phyloP scores from a whole-genome alignment of 2,888 invertebrate genomes.

The Rotaria magnacalcarata region DNA sequence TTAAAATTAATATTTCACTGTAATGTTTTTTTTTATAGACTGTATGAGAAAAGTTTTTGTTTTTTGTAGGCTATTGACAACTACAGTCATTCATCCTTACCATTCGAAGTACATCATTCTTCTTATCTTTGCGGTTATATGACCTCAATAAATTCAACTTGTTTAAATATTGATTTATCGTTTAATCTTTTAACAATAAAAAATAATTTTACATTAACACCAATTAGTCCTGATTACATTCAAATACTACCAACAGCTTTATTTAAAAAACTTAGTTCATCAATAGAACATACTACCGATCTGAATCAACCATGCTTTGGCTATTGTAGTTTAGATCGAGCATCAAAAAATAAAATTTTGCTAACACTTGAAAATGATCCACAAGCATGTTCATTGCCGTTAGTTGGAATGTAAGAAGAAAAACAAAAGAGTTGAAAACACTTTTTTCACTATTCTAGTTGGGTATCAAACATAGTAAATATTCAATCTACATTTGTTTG shows the following conservation, averaged over 20 bases:
- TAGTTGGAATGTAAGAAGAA: constrained; percentile 57
- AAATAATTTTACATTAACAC: constrained; percentile 51
- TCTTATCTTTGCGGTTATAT: not conserved
- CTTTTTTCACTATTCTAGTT: constrained; percentile 50
- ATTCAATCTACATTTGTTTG: constrained; percentile 56
- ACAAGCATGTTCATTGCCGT: constrained; percentile 54
- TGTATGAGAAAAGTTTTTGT: no score
- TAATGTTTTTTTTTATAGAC: no score
- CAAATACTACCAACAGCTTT: constrained; percentile 53
- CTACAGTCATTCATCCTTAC: not conserved
- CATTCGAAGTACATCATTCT: constrained; percentile 1
- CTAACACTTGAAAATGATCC: constrained; percentile 57
- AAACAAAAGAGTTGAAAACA: not conserved
- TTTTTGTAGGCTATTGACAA: not conserved
- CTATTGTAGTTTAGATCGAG: constrained; percentile 48
- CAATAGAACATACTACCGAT: constrained; percentile 53
- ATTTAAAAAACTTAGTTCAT: constrained; percentile 56
- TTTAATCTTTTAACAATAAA: constrained; percentile 31
- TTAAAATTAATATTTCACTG: no score
- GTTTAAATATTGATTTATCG: not conserved
- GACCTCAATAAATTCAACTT: not conserved
- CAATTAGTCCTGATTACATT: constrained; percentile 53
- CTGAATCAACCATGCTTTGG: constrained; percentile 56
- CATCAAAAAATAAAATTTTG: constrained; percentile 54
- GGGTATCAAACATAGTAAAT: constrained; percentile 55